These are phyloP conservation scores for Anastrepha ludens DNA, from an alignment of 1,140 invertebrate genomes.

Conservation along the genomic window DNA sequence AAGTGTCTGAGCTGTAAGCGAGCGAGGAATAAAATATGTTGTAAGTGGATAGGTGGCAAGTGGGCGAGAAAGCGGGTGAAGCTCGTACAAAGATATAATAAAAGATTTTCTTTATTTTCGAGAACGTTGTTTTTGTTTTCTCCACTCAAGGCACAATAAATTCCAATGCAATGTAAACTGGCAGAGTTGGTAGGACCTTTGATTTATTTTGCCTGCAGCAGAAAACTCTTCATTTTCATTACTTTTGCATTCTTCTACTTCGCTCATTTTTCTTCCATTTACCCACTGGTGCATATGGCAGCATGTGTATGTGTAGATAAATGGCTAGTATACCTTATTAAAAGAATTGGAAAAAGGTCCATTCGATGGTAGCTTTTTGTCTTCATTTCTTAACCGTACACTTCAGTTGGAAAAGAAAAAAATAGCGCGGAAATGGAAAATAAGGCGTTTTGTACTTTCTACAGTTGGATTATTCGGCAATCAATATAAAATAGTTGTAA, in stretches of 20 bases:
- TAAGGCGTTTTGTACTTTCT: too few species aligned
- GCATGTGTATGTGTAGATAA: neutral
- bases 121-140: slow-evolving; percentile 14
- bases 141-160: neutral
- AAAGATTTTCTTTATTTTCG: neutral
- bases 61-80: neutral
- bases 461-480: too few species aligned
- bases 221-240: slow-evolving; percentile 69
- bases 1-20: neutral
- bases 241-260: slow-evolving; percentile 33
- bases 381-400: too few species aligned
- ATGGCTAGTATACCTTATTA: neutral
- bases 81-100: neutral
- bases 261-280: slow-evolving; percentile 21
- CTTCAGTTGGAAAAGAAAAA: too few species aligned
- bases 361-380: neutral
- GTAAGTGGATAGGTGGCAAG: neutral
- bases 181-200: slow-evolving; percentile 69
- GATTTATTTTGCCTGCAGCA: slow-evolving; percentile 69
- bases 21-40: slow-evolving; percentile 21
- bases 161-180: slow-evolving; percentile 22
- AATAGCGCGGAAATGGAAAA: too few species aligned
- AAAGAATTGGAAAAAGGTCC: neutral
- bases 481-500: too few species aligned
- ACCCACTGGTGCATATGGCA: neutral